Percentiles rank a stretch among this genome's conserved stretches.
These are phyloP conservation scores for Todiramphus saurophagus DNA, from an alignment of 2,113 vertebrate species.

Conservation along the genomic window DNA sequence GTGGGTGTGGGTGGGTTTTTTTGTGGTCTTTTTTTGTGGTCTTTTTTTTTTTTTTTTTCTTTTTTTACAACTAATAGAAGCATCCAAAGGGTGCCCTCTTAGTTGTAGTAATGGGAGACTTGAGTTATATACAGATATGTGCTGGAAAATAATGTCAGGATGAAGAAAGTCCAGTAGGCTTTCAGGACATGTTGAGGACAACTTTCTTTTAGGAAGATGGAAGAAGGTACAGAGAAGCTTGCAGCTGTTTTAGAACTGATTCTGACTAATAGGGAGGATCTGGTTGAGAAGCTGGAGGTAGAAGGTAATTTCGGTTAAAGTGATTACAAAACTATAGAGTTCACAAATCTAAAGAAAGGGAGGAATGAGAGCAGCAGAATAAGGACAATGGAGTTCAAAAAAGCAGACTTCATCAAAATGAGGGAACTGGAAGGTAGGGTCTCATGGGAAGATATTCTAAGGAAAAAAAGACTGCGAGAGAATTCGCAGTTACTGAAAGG, in stretches of 20 bases:
- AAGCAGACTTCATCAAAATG: slow-evolving; percentile 20
- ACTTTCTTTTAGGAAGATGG: neutral
- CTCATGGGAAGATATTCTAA: slow-evolving; percentile 36
- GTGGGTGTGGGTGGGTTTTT: neutral
- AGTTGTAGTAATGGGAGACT: neutral
- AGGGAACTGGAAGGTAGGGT: slow-evolving; percentile 19
- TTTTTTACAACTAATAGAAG: neutral
- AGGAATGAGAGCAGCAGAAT: slow-evolving; percentile 5
- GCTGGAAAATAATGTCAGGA: neutral
- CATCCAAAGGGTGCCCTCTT: neutral
- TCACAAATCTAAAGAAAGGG: slow-evolving; percentile 24
- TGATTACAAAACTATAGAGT: slow-evolving; percentile 21
- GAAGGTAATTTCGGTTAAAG: slow-evolving; percentile 14
- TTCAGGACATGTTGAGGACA: neutral
- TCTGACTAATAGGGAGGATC: slow-evolving; percentile 9
- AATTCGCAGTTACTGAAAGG: neutral
- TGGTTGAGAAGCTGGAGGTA: neutral
- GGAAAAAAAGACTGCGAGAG: neutral
- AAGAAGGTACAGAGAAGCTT: neutral
- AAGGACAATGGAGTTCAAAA: slow-evolving; percentile 22
- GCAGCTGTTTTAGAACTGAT: neutral
- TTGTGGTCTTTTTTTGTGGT: neutral
- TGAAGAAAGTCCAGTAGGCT: neutral
- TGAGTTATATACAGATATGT: neutral
- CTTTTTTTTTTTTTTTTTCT: neutral